These are phyloP conservation scores for Anoplopoma fimbria DNA, from an alignment of 2,113 vertebrate genomes.

Conservation along the genomic window DNA sequence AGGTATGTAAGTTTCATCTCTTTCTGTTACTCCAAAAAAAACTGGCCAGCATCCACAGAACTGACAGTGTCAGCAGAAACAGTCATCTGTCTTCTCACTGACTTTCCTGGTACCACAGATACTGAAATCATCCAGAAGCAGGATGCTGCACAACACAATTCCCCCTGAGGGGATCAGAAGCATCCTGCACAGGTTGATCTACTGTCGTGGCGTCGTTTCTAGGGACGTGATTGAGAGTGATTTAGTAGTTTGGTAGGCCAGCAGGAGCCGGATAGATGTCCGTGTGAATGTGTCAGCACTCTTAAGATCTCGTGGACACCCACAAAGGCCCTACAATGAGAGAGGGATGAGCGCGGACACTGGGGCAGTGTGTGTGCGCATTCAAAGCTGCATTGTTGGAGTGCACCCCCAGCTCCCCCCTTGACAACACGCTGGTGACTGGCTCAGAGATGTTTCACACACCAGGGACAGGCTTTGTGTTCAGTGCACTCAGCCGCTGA, in stretches of 20 bases:
- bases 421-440: slow-evolving; percentile 76
- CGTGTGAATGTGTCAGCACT: slow-evolving; percentile 80
- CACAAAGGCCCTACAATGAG: slow-evolving; percentile 82
- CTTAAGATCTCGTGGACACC: slow-evolving; percentile 76
- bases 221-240: slow-evolving; percentile 62
- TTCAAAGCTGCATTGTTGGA: slow-evolving; percentile 84
- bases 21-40: slow-evolving; percentile 20
- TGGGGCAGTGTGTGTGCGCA: slow-evolving; percentile 76
- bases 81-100: not conserved
- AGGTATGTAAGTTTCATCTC: slow-evolving; percentile 77
- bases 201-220: slow-evolving; percentile 54
- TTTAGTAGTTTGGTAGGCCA: slow-evolving; percentile 71
- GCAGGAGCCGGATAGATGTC: slow-evolving; percentile 77
- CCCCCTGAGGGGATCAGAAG: slow-evolving; percentile 25
- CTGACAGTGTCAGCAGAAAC: slow-evolving; percentile 18
- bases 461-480: slow-evolving; percentile 66
- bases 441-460: slow-evolving; percentile 72
- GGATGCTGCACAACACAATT: slow-evolving; percentile 11
- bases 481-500: slow-evolving; percentile 46
- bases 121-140: slow-evolving; percentile 16
- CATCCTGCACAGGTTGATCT: slow-evolving; percentile 33
- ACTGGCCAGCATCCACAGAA: not conserved
- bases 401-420: slow-evolving; percentile 69
- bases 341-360: slow-evolving; percentile 82
- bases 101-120: slow-evolving; percentile 12